Evolutionary conservation across 2,113 vertebrate genomes (phyloP).

Genomic region (Lophotis ruficrista): DNA sequence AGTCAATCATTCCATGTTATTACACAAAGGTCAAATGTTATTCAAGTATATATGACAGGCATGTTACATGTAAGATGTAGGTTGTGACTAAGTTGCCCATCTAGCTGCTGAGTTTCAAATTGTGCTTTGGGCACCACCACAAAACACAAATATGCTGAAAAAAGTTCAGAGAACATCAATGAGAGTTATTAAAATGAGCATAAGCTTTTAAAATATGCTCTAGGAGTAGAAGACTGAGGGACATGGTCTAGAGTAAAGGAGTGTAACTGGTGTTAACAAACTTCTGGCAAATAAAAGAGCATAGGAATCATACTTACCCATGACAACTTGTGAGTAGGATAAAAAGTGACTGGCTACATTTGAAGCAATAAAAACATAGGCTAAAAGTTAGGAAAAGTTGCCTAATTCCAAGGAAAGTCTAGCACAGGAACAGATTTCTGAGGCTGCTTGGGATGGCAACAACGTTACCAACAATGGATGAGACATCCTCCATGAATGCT

Average conservation of each 20-base stretch:
- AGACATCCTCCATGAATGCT: not conserved
- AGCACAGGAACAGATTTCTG: not conserved
- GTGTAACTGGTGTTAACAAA: not conserved
- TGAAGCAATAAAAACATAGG: not conserved
- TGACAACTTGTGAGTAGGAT: not conserved
- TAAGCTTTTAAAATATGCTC: not conserved
- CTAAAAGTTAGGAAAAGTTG: not conserved
- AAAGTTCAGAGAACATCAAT: not conserved
- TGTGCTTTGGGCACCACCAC: not conserved
- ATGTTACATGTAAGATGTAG: not conserved
- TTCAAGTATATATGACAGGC: not conserved
- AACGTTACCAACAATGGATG: not conserved
- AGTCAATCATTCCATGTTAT: not conserved
- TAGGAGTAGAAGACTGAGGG: not conserved
- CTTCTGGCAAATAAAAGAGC: not conserved
- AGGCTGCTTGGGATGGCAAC: not conserved
- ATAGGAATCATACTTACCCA: not conserved
- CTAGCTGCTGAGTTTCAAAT: not conserved
- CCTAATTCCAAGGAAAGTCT: not conserved
- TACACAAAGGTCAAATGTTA: conserved; percentile 19
- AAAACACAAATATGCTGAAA: not conserved
- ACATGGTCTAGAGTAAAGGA: not conserved
- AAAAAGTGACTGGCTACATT: not conserved
- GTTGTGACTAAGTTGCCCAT: not conserved
- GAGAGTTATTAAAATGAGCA: not conserved